These are phyloP conservation scores for Metaphire vulgaris DNA, from an alignment of 1,140 invertebrate genomes.

Conservation along the genomic window DNA sequence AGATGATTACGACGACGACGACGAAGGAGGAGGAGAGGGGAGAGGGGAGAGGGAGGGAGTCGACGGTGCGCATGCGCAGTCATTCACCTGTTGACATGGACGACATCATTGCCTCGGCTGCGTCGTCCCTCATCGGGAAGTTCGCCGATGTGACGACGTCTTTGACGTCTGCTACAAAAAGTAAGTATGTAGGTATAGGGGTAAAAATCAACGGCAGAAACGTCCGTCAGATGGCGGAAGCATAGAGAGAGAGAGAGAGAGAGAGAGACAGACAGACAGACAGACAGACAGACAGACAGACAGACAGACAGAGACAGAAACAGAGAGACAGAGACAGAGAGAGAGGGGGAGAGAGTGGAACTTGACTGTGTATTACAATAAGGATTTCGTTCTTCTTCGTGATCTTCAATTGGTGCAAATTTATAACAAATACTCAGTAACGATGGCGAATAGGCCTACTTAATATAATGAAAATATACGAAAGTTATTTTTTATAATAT, in stretches of 20 bases:
- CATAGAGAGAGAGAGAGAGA: neutral
- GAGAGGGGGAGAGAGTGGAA: too few species aligned
- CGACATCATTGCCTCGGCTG: neutral
- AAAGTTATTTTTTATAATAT: too few species aligned
- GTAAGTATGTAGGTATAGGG: neutral
- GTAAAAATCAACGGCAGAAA: neutral
- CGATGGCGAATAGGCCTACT: too few species aligned
- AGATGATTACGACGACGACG: too few species aligned
- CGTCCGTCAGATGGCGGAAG: neutral
- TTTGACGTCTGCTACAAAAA: neutral
- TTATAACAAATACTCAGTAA: too few species aligned
- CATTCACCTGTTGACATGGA: neutral
- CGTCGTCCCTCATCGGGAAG: neutral
- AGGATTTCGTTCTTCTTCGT: too few species aligned
- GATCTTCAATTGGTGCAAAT: too few species aligned
- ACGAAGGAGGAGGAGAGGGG: too few species aligned
- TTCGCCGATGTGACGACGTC: neutral
- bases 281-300: neutral
- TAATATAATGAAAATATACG: too few species aligned
- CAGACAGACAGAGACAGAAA: neutral
- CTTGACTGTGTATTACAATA: too few species aligned
- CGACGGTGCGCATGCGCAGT: too few species aligned
- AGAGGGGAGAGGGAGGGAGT: too few species aligned
- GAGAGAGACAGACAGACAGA: neutral
- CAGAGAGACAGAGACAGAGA: neutral